Percentiles rank a stretch among this genome's conserved stretches.
phyloP scores from a whole-genome alignment of 2,113 vertebrate species.

The Chascanopsetta lugubris region DNA sequence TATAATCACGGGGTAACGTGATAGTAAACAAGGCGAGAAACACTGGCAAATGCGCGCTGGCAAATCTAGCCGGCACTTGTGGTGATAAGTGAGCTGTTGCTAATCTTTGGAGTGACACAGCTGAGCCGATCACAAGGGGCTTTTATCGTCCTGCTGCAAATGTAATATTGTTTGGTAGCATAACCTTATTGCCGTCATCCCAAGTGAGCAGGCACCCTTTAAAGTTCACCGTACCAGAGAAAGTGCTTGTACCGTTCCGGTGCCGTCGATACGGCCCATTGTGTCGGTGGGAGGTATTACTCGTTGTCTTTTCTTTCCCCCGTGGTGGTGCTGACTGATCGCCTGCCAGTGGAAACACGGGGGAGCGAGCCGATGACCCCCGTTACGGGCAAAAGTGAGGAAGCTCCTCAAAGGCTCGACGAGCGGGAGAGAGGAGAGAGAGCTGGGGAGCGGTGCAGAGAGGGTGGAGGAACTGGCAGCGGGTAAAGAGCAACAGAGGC shows the following conservation, averaged over 20 bases:
- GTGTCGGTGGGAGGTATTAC: slow-evolving; percentile 30
- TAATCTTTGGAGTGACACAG: slow-evolving; percentile 29
- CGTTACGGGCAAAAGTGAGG: slow-evolving; percentile 27
- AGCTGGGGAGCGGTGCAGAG: neutral
- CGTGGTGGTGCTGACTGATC: slow-evolving; percentile 50
- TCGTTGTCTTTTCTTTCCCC: slow-evolving; percentile 28
- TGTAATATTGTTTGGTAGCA: slow-evolving; percentile 14
- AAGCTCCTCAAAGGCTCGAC: slow-evolving; percentile 39
- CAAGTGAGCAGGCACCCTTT: neutral
- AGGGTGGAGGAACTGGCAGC: slow-evolving; percentile 8
- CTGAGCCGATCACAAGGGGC: slow-evolving; percentile 3
- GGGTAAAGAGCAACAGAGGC: slow-evolving; percentile 14
- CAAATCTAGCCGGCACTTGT: slow-evolving; percentile 9
- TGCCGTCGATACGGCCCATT: neutral
- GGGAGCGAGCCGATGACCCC: slow-evolving; percentile 42
- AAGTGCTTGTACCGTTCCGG: slow-evolving; percentile 1
- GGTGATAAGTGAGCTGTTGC: slow-evolving; percentile 12
- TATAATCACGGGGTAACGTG: neutral
- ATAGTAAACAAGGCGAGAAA: neutral
- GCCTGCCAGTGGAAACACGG: slow-evolving; percentile 44
- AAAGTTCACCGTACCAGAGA: slow-evolving; percentile 22
- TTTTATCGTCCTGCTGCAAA: slow-evolving; percentile 26
- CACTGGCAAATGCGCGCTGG: neutral
- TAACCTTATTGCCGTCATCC: slow-evolving; percentile 25
- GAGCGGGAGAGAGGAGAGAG: slow-evolving; percentile 12